Evolutionary conservation across 2,113 vertebrate species (phyloP).

Genomic region (Aleadryas rufinucha): DNA sequence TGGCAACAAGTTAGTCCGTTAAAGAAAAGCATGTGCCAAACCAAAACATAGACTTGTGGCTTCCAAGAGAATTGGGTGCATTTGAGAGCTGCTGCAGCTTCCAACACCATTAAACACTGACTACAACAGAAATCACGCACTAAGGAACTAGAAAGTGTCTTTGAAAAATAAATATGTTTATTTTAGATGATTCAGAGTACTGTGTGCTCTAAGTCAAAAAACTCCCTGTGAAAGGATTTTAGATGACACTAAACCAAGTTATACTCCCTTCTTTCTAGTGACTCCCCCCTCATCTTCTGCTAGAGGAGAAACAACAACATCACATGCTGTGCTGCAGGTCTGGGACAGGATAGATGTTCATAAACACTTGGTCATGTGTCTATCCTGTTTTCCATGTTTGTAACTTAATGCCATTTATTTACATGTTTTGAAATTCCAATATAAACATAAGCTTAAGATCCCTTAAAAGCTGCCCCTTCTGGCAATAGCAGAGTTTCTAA

Average conservation of each 20-base stretch:
- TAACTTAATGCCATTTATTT: neutral
- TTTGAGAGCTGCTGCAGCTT: neutral
- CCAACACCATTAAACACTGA: neutral
- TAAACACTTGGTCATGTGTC: slow-evolving; percentile 22
- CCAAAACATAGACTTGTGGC: neutral
- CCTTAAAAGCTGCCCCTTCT: neutral
- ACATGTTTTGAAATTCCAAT: neutral
- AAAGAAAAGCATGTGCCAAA: neutral
- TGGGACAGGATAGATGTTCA: neutral
- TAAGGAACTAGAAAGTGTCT: neutral
- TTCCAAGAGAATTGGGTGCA: neutral
- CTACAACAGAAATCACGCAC: neutral
- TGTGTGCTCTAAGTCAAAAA: neutral
- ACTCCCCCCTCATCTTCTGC: slow-evolving; percentile 22
- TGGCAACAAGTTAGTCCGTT: neutral
- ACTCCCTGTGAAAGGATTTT: neutral
- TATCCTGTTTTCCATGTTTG: slow-evolving; percentile 13
- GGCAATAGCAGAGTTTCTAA: neutral
- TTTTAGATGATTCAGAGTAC: neutral
- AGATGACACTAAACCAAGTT: neutral
- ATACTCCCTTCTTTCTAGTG: neutral
- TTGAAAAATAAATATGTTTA: neutral
- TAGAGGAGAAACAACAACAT: slow-evolving; percentile 35
- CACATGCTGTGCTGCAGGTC: neutral
- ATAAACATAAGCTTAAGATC: neutral